Percentiles rank a stretch among this genome's conserved stretches.
Conservation (phyloP, 2,797 vertebrate genomes). For the Coregonus ussuriensis region DNA sequence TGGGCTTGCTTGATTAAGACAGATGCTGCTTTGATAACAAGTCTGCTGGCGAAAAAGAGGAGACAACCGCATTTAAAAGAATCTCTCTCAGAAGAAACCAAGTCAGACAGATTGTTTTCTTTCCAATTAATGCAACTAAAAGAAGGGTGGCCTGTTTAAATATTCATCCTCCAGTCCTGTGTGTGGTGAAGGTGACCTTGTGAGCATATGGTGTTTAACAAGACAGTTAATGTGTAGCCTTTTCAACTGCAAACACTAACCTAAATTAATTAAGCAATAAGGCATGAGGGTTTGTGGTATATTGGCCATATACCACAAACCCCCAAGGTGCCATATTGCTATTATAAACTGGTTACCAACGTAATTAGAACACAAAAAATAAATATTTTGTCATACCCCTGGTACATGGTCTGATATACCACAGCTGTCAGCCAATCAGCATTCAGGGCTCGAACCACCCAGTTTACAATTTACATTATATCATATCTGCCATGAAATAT, state of each 20-base stretch:
- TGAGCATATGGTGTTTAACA: constrained; percentile 42
- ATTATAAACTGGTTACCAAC: no score
- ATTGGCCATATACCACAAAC: no score
- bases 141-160: constrained; percentile 29
- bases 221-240: not conserved
- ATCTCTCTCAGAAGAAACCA: not conserved
- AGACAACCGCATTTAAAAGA: not conserved
- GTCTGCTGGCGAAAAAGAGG: not conserved
- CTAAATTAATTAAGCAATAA: no score
- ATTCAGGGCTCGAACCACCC: no score
- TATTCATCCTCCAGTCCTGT: constrained; percentile 40
- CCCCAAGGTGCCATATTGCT: no score
- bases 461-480: no score
- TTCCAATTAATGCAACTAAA: constrained; percentile 29
- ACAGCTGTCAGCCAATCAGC: no score
- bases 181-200: constrained; percentile 51
- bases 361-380: no score
- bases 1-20: constrained; percentile 11
- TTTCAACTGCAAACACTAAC: not conserved
- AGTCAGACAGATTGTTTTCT: constrained; percentile 15
- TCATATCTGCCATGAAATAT: no score
- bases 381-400: no score
- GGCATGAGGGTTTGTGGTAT: no score
- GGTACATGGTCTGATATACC: no score
- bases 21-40: constrained; percentile 15